These are phyloP conservation scores for Drosophila biarmipes DNA, from an alignment of 1,140 invertebrate genomes.

Conservation along the genomic window DNA sequence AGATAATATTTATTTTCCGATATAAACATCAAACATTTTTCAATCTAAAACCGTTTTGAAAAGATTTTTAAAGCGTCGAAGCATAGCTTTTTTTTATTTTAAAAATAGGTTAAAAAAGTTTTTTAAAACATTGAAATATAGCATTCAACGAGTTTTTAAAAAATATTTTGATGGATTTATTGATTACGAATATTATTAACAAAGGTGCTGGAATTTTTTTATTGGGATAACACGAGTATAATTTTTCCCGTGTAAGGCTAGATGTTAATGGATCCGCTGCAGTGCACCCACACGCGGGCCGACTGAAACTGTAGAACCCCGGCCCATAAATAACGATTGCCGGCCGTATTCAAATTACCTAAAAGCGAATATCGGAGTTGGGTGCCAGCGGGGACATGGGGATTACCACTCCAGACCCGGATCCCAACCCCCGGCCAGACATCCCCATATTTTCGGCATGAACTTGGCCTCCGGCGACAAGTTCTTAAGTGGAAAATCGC, in stretches of 20 bases:
- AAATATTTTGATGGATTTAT: too few species aligned
- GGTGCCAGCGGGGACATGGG: constrained; percentile 1
- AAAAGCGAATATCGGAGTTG: constrained; percentile 19
- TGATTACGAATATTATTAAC: too few species aligned
- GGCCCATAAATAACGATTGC: constrained; percentile 74
- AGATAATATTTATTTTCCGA: too few species aligned
- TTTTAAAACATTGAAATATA: too few species aligned
- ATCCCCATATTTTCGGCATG: constrained; percentile 16
- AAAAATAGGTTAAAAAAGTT: too few species aligned
- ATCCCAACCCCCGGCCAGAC: background rate
- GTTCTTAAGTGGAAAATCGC: constrained; percentile 67
- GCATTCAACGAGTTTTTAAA: too few species aligned
- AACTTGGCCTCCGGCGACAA: constrained; percentile 62
- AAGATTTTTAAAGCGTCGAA: too few species aligned
- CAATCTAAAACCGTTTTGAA: too few species aligned
- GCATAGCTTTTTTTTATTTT: too few species aligned
- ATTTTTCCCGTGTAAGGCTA: background rate
- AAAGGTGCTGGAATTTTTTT: too few species aligned
- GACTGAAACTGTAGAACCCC: constrained; percentile 33
- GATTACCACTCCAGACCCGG: background rate
- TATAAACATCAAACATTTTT: too few species aligned
- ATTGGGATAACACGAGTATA: too few species aligned
- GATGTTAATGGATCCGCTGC: constrained; percentile 17
- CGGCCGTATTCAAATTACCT: constrained; percentile 70
- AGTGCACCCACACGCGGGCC: constrained; percentile 24